Evolutionary conservation across 1,140 invertebrate species (phyloP).

Genomic region (Druon quercuslanigerum): DNA sequence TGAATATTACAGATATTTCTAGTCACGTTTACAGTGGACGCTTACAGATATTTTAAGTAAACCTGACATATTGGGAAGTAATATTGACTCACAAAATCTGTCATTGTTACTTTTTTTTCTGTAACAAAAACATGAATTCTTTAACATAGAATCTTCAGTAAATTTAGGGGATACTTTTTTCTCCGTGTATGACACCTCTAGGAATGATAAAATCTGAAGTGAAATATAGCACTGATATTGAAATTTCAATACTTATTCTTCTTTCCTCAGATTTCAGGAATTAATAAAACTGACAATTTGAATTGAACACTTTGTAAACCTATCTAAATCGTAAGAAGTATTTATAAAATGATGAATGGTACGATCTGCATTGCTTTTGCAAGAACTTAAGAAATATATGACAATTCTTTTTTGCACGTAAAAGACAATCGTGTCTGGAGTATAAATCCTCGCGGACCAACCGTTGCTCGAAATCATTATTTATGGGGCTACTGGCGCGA

Average conservation of each 20-base stretch:
- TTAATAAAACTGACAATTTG: slow-evolving; percentile 20
- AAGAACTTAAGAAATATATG: slow-evolving; percentile 22
- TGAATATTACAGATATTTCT: no score
- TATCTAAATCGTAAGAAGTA: slow-evolving; percentile 1
- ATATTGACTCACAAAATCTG: no score
- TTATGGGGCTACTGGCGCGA: slow-evolving; percentile 58
- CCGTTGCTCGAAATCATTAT: slow-evolving; percentile 54
- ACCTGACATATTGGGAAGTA: no score
- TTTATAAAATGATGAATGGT: slow-evolving; percentile 18
- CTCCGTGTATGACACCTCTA: no score
- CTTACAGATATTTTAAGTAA: no score
- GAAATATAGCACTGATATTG: not conserved
- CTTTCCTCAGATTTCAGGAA: not conserved
- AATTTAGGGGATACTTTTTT: no score
- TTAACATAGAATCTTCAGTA: no score
- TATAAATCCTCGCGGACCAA: slow-evolving; percentile 25
- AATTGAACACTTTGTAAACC: slow-evolving; percentile 19
- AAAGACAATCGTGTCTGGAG: slow-evolving; percentile 8
- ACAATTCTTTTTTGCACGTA: slow-evolving; percentile 26
- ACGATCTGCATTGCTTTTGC: not conserved
- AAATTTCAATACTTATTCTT: not conserved
- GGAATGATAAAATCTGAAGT: not conserved
- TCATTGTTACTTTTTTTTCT: no score
- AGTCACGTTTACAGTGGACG: no score
- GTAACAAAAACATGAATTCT: no score